phyloP scores from a whole-genome alignment of 2,113 vertebrate species.

The Sula dactylatra region DNA sequence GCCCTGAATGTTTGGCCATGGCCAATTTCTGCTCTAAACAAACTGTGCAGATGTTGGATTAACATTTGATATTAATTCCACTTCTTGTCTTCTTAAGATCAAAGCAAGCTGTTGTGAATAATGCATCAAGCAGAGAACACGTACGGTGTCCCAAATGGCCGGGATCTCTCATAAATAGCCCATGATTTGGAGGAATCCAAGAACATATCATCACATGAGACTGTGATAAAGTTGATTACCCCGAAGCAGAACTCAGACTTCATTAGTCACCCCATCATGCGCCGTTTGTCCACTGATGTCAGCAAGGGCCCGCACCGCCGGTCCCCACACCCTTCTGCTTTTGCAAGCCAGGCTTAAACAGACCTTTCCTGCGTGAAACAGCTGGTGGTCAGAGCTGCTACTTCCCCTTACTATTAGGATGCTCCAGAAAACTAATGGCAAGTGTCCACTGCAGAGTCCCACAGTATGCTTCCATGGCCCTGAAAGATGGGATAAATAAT shows the following conservation, averaged over 20 bases:
- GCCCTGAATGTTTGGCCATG: neutral
- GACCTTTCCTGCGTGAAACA: neutral
- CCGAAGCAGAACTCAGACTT: constrained; percentile 10
- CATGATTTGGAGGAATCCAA: neutral
- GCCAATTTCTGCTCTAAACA: neutral
- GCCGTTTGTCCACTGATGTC: constrained; percentile 25
- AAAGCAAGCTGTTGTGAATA: neutral
- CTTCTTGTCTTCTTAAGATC: neutral
- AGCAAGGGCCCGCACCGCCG: fast-evolving
- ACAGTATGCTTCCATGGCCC: neutral
- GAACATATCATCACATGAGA: constrained; percentile 22
- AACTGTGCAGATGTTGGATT: neutral
- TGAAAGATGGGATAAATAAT: neutral
- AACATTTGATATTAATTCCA: neutral
- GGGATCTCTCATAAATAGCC: neutral
- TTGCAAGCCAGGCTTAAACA: constrained; percentile 5
- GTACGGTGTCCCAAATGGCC: neutral
- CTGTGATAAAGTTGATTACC: neutral
- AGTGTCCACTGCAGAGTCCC: neutral
- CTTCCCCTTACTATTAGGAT: neutral
- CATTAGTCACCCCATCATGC: constrained; percentile 56
- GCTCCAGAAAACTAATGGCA: neutral
- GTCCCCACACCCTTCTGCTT: constrained; percentile 57
- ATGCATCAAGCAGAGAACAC: neutral
- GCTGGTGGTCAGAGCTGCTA: neutral